A percentile compares a stretch with the other conserved stretches of the same genome.
phyloP scores from a whole-genome alignment of 2,888 invertebrate species.

The Protonemura montana region DNA sequence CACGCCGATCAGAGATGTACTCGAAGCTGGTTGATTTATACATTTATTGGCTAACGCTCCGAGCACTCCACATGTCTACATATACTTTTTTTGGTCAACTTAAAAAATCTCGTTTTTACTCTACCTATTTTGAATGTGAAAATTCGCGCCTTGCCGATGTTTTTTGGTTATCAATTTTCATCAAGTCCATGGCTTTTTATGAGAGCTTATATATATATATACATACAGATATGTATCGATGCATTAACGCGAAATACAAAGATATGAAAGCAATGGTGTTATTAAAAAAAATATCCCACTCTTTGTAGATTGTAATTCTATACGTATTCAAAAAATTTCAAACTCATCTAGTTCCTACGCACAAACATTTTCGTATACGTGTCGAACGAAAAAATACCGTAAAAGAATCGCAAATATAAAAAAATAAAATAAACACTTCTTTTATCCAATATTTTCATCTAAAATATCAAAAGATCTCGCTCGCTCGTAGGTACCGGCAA shows the following conservation, averaged over 20 bases:
- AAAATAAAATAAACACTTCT: background rate
- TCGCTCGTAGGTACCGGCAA: background rate
- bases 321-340: background rate
- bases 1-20: background rate
- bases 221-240: background rate
- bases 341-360: background rate
- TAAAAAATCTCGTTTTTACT: background rate
- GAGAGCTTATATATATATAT: background rate
- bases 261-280: background rate
- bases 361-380: background rate
- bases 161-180: background rate
- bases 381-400: background rate
- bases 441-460: constrained; percentile 4
- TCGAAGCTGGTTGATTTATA: background rate
- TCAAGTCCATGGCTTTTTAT: background rate
- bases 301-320: background rate
- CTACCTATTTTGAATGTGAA: background rate
- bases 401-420: background rate
- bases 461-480: background rate
- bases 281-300: background rate
- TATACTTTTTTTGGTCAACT: background rate
- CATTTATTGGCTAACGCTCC: background rate
- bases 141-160: background rate
- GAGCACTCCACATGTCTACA: background rate
- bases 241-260: background rate